Percentiles rank a stretch among this genome's conserved stretches.
These are phyloP conservation scores for Hesperophylax magnus DNA, from an alignment of 1,140 invertebrate genomes.

Conservation along the genomic window DNA sequence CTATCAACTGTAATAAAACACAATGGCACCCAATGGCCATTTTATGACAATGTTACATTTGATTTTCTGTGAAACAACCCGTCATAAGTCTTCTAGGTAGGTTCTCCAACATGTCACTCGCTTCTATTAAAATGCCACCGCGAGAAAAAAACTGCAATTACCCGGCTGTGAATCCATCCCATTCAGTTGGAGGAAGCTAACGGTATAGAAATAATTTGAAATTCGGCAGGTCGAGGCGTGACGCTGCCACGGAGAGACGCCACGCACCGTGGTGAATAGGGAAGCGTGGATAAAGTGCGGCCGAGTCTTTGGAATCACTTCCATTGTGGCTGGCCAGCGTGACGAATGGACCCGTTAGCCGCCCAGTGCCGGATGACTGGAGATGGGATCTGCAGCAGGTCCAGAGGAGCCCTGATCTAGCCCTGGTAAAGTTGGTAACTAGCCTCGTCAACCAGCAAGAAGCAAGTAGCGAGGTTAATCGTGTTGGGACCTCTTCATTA, in stretches of 20 bases:
- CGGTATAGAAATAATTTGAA: constrained; percentile 53
- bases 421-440: no score
- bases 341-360: constrained; percentile 33
- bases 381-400: neutral
- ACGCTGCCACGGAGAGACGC: constrained; percentile 45
- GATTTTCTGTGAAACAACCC: no score
- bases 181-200: constrained; percentile 37
- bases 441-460: no score
- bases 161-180: constrained; percentile 32
- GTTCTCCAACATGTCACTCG: neutral
- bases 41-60: no score
- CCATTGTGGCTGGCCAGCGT: constrained; percentile 51
- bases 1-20: no score
- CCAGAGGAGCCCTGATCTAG: no score
- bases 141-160: constrained; percentile 46
- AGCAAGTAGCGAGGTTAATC: no score
- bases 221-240: constrained; percentile 53
- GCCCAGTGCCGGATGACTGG: constrained; percentile 38
- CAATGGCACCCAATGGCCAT: no score
- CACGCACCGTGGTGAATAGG: constrained; percentile 49
- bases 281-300: constrained; percentile 39
- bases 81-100: no score
- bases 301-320: constrained; percentile 43
- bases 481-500: no score
- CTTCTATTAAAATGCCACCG: constrained; percentile 28